Percentiles rank a stretch among this genome's conserved stretches.
These are phyloP conservation scores for Caenorhabditis elegans DNA, from an alignment of 1,140 invertebrate species.

Conservation along the genomic window DNA sequence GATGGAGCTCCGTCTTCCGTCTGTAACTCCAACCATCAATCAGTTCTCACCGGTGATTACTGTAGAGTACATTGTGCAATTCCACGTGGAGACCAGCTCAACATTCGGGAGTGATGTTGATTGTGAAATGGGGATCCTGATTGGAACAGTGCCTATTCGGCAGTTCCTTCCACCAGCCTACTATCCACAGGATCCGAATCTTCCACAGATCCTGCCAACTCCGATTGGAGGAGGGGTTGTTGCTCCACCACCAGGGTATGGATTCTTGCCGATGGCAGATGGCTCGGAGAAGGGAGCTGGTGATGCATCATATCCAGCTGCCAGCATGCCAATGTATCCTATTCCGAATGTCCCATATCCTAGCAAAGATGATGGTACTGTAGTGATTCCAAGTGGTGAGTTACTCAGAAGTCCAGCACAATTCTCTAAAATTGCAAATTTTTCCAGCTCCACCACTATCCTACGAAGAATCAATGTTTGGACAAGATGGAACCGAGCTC, in stretches of 20 bases:
- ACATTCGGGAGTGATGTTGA: neutral
- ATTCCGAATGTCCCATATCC: too few relatives aligned
- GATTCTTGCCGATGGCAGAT: too few relatives aligned
- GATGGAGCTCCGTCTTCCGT: neutral
- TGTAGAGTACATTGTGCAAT: neutral
- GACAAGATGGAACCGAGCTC: neutral
- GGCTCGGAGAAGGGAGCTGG: too few relatives aligned
- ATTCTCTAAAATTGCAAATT: too few relatives aligned
- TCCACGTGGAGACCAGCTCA: neutral
- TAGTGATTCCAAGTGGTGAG: neutral
- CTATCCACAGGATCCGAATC: too few relatives aligned
- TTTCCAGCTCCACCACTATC: constrained; percentile 4
- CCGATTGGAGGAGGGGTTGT: too few relatives aligned
- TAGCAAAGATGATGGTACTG: too few relatives aligned
- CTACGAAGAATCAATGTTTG: neutral
- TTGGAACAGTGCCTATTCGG: neutral
- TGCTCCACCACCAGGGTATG: too few relatives aligned
- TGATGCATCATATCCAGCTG: too few relatives aligned
- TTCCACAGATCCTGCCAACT: too few relatives aligned
- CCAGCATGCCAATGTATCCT: too few relatives aligned
- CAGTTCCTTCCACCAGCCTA: neutral
- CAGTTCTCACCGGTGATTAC: neutral
- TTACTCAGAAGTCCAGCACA: too few relatives aligned
- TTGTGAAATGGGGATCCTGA: neutral
- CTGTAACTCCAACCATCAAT: neutral